Conservation (phyloP, 2,888 invertebrate genomes). For the Tridacna gigas region DNA sequence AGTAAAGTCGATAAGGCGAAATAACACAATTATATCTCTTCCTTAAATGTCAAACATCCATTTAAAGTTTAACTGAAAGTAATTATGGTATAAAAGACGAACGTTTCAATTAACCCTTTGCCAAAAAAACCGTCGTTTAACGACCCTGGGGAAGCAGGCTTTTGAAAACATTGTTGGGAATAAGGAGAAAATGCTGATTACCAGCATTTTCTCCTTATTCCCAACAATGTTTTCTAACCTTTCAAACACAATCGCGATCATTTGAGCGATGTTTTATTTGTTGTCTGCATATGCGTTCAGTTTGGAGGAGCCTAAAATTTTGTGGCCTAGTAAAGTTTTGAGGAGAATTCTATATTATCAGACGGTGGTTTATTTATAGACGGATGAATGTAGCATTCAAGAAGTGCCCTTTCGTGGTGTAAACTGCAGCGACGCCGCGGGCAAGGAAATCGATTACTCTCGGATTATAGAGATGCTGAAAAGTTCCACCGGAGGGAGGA, state of each 20-base stretch:
- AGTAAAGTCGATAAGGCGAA: too few relatives aligned
- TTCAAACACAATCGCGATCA: too few relatives aligned
- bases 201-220: too few relatives aligned
- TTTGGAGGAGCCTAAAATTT: not conserved
- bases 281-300: too few relatives aligned
- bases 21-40: not conserved
- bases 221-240: too few relatives aligned
- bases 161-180: too few relatives aligned
- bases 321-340: not conserved
- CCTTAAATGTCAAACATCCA: not conserved
- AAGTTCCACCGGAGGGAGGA: conserved; percentile 71
- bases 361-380: conserved; percentile 55
- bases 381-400: conserved; percentile 78
- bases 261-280: too few relatives aligned
- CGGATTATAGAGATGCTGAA: conserved; percentile 63
- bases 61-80: not conserved
- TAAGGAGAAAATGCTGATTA: too few relatives aligned
- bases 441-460: conserved; percentile 71
- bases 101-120: too few relatives aligned
- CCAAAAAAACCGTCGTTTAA: too few relatives aligned
- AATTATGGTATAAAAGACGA: not conserved
- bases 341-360: not conserved
- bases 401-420: conserved; percentile 84
- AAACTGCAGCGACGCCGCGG: conserved; percentile 85
- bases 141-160: too few relatives aligned